phyloP scores from a whole-genome alignment of 2,797 vertebrate genomes.

The Sarcoramphus papa region DNA sequence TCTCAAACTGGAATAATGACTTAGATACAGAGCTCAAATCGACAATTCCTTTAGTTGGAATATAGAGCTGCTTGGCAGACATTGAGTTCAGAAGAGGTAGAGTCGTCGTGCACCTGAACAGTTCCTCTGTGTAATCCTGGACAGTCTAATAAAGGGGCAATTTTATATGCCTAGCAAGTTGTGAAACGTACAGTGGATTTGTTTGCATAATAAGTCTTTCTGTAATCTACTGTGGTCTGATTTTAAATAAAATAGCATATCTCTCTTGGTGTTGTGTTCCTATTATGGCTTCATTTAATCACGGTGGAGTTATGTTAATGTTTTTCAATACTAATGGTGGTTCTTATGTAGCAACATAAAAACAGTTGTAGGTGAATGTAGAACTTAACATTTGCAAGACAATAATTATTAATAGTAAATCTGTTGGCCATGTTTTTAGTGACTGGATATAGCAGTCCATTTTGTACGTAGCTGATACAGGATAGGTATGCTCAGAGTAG shows the following conservation, averaged over 20 bases:
- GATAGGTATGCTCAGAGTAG: neutral
- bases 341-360: neutral
- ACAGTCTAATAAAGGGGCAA: neutral
- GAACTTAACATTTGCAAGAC: neutral
- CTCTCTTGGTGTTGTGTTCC: neutral
- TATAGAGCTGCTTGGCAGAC: neutral
- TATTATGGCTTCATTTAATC: neutral
- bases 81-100: neutral
- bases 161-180: neutral
- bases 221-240: conserved; percentile 65
- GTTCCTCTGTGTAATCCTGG: conserved; percentile 11
- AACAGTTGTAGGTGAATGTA: neutral
- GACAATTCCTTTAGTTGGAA: neutral
- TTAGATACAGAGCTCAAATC: neutral
- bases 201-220: conserved; percentile 56
- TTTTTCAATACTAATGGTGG: neutral
- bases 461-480: neutral
- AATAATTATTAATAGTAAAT: neutral
- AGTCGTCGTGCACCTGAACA: neutral
- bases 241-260: conserved; percentile 65
- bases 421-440: neutral
- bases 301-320: accelerated
- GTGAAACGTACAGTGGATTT: conserved; percentile 59
- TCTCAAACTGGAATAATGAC: conserved; percentile 18
- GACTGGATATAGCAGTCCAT: neutral